Percentiles rank a stretch among this genome's conserved stretches.
phyloP scores from a whole-genome alignment of 2,113 vertebrate species.

The Regulus satrapa region DNA sequence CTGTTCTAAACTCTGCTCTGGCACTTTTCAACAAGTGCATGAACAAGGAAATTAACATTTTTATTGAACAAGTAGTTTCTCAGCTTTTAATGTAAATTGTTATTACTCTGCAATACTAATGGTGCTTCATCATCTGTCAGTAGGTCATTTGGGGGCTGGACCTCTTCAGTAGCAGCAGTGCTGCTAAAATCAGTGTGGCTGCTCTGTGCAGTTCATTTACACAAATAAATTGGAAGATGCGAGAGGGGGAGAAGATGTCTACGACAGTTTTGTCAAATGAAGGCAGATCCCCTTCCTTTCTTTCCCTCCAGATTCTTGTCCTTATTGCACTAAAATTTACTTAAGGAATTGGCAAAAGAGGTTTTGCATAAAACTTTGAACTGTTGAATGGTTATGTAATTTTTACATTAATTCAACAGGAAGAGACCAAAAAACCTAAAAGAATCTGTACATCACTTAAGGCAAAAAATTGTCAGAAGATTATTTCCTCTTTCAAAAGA shows the following conservation, averaged over 20 bases:
- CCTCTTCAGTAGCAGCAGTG: not conserved
- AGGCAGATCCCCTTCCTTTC: not conserved
- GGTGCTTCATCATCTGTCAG: not conserved
- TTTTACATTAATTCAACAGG: not conserved
- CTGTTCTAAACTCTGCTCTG: not conserved
- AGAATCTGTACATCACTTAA: not conserved
- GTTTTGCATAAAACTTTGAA: not conserved
- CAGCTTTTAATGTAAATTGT: not conserved
- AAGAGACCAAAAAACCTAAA: not conserved
- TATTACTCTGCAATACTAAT: not conserved
- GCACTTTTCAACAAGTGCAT: not conserved
- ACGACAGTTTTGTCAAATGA: not conserved
- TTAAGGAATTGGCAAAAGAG: not conserved
- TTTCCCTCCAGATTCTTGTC: not conserved
- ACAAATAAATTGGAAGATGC: not conserved
- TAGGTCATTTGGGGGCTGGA: not conserved
- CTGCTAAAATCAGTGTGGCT: not conserved
- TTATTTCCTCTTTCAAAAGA: not conserved
- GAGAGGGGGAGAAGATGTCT: not conserved
- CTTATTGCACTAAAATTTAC: not conserved
- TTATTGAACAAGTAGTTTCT: not conserved
- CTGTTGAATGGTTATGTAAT: not conserved
- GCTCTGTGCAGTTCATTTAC: not conserved
- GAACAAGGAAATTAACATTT: not conserved
- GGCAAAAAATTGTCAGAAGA: not conserved